Conservation (phyloP, 2,888 invertebrate genomes). For the Rhyacophila evoluta region DNA sequence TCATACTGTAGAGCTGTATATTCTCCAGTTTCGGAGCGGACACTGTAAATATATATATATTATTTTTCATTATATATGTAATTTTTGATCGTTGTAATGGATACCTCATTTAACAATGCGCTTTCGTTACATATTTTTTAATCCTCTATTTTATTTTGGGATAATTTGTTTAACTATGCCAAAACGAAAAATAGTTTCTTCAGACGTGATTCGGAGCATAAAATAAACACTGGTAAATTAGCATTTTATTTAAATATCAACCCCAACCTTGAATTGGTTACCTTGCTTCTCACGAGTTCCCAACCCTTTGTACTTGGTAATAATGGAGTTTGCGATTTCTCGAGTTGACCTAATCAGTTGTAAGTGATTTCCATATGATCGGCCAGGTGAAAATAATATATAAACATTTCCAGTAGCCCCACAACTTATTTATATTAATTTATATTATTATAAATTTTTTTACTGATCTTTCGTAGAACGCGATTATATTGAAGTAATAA, state of each 20-base stretch:
- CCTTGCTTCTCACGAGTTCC: slow-evolving; percentile 21
- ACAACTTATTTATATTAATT: no score
- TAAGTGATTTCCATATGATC: slow-evolving; percentile 44
- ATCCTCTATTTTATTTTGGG: no score
- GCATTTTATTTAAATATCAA: slow-evolving; percentile 27
- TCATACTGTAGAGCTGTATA: no score
- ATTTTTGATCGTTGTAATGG: no score
- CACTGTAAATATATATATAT: no score
- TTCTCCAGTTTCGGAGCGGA: no score
- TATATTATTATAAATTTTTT: neutral
- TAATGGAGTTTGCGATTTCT: neutral
- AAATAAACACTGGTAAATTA: neutral
- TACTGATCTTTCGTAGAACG: neutral
- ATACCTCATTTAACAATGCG: no score
- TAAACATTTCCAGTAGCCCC: neutral
- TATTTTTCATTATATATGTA: no score
- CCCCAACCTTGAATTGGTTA: slow-evolving; percentile 12
- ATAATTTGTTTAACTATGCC: no score
- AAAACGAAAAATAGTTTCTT: neutral
- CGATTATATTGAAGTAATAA: neutral
- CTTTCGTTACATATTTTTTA: no score
- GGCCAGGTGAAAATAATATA: slow-evolving; percentile 39
- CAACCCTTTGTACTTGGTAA: neutral
- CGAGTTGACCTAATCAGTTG: slow-evolving; percentile 39
- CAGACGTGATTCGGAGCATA: neutral